Conservation (phyloP, 2,797 vertebrate genomes). For the Acomys russatus region DNA sequence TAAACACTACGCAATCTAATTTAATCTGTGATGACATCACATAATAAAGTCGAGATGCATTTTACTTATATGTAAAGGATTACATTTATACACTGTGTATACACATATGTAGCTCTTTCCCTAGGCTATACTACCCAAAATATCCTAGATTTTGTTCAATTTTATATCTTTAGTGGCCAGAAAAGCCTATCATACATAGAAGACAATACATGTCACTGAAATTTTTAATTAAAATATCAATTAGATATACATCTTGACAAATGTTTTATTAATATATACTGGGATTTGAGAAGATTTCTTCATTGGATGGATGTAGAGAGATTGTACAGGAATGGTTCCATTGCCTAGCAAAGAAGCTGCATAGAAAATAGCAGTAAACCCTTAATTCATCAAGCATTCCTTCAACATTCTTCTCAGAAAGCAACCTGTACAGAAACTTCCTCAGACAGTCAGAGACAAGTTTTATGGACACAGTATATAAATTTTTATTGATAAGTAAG, state of each 20-base stretch:
- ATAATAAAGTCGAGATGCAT: not conserved
- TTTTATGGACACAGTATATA: conserved; percentile 74
- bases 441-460: conserved; percentile 20
- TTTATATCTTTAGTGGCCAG: not conserved
- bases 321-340: not conserved
- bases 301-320: not conserved
- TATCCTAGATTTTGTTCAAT: not conserved
- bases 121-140: not conserved
- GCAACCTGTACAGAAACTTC: not conserved
- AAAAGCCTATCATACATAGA: not conserved
- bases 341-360: not conserved
- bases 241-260: not conserved
- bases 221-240: not conserved
- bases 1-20: no score
- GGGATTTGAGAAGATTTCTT: not conserved
- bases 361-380: not conserved
- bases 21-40: not conserved
- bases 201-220: not conserved
- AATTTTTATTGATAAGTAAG: conserved; percentile 65
- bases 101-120: not conserved
- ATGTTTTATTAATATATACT: not conserved
- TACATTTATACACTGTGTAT: fast-evolving
- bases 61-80: not conserved
- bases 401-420: conserved; percentile 22
- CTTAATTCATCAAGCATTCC: not conserved